These are phyloP conservation scores for Drosophila virilis DNA, from an alignment of 1,140 invertebrate species.

Conservation along the genomic window DNA sequence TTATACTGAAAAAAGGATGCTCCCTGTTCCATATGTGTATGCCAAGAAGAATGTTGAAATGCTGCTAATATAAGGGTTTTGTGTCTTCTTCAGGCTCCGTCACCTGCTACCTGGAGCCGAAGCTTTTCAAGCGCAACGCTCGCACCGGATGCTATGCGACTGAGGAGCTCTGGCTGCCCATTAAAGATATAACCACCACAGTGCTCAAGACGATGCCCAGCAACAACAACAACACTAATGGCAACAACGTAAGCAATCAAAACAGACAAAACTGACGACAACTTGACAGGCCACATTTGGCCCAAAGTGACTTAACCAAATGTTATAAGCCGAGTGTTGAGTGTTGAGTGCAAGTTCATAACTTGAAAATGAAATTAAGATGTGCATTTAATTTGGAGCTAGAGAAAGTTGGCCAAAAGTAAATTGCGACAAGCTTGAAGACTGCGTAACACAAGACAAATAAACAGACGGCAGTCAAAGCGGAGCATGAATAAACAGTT, in stretches of 20 bases:
- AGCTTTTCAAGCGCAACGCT: constrained; percentile 88
- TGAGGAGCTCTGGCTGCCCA: constrained; percentile 90
- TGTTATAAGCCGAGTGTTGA: constrained; percentile 28
- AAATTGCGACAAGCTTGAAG: constrained; percentile 30
- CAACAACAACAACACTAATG: constrained; percentile 49
- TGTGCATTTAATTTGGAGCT: constrained; percentile 33
- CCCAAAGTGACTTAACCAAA: constrained; percentile 37
- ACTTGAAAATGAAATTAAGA: constrained; percentile 20
- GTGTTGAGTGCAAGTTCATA: constrained; percentile 6
- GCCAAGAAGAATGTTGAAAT: too few relatives aligned
- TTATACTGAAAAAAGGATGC: too few relatives aligned
- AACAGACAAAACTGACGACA: constrained; percentile 29
- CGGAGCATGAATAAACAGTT: constrained; percentile 11
- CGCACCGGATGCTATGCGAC: constrained; percentile 87
- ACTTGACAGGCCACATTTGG: constrained; percentile 19
- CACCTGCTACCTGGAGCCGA: constrained; percentile 89
- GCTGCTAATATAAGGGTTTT: background rate
- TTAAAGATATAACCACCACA: constrained; percentile 88
- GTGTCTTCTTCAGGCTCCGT: constrained; percentile 85
- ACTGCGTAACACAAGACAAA: constrained; percentile 30
- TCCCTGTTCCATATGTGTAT: too few relatives aligned
- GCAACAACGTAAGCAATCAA: constrained; percentile 62
- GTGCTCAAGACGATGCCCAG: constrained; percentile 60
- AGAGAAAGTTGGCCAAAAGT: constrained; percentile 37
- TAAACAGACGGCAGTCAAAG: constrained; percentile 11